A percentile compares a stretch with the other conserved stretches of the same genome.
phyloP scores from a whole-genome alignment of 2,888 invertebrate species.

The Drosophila greeni region DNA sequence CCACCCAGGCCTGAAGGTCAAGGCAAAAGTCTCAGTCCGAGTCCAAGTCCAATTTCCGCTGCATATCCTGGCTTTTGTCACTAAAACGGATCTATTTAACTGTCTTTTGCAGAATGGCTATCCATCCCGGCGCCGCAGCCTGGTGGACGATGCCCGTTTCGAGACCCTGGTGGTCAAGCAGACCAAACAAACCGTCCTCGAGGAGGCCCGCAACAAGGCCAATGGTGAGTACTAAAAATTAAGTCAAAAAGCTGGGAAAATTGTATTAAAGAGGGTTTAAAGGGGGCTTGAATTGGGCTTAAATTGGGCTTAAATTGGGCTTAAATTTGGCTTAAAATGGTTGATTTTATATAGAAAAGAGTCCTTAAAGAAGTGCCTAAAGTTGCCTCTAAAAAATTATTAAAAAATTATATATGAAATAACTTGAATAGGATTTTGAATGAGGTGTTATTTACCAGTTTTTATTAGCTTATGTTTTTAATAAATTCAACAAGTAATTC shows the following conservation, averaged over 20 bases:
- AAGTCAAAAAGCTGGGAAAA: not conserved
- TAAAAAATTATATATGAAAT: not conserved
- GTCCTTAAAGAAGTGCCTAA: not conserved
- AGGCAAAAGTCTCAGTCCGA: conserved; percentile 17
- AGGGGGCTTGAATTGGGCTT: not conserved
- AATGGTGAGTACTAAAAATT: conserved; percentile 84
- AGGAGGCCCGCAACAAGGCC: conserved; percentile 92
- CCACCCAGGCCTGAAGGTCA: conserved; percentile 35
- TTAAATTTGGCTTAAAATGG: no score
- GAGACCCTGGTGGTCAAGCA: conserved; percentile 97
- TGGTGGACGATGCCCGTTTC: conserved; percentile 98
- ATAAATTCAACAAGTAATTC: not conserved
- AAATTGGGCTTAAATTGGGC: not conserved
- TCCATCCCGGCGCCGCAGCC: conserved; percentile 94
- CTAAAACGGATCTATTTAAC: conserved; percentile 27
- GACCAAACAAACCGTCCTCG: conserved; percentile 94
- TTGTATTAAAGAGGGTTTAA: no score
- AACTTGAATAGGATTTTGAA: not conserved
- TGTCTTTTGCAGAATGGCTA: conserved; percentile 92
- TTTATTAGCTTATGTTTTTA: not conserved
- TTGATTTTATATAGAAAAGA: not conserved
- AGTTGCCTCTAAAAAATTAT: not conserved
- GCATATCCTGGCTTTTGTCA: conserved; percentile 53
- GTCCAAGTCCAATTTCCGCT: conserved; percentile 58
- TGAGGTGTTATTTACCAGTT: no score